Conservation (phyloP, 2,113 vertebrate species). For the Passer montanus region DNA sequence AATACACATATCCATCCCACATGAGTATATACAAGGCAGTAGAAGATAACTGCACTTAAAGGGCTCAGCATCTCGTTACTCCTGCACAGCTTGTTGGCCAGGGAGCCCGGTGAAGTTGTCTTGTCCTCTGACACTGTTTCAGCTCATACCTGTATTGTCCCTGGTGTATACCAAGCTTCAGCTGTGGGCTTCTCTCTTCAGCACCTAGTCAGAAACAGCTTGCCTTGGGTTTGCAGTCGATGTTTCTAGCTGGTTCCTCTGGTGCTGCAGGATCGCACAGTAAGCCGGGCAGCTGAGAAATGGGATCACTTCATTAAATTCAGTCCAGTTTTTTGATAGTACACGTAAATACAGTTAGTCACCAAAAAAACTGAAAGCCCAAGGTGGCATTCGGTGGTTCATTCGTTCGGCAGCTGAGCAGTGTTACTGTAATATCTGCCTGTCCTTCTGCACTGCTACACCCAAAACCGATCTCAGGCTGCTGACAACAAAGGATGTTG, state of each 20-base stretch:
- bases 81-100: not conserved
- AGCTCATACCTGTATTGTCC: not conserved
- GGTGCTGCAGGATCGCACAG: fast-evolving
- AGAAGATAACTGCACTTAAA: not conserved
- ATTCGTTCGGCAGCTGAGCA: not conserved
- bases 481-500: fast-evolving
- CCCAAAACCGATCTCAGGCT: not conserved
- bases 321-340: not conserved
- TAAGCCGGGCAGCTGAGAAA: not conserved
- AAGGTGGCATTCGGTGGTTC: not conserved
- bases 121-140: not conserved
- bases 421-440: not conserved
- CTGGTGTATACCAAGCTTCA: not conserved
- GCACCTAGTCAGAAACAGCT: not conserved
- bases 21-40: not conserved
- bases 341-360: fast-evolving
- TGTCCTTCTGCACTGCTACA: not conserved
- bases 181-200: not conserved
- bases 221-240: not conserved
- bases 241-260: not conserved
- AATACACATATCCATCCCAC: not conserved
- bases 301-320: not conserved
- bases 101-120: not conserved
- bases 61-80: not conserved
- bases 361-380: not conserved